phyloP scores from a whole-genome alignment of 1,140 invertebrate species.

The Cephus cinctus region DNA sequence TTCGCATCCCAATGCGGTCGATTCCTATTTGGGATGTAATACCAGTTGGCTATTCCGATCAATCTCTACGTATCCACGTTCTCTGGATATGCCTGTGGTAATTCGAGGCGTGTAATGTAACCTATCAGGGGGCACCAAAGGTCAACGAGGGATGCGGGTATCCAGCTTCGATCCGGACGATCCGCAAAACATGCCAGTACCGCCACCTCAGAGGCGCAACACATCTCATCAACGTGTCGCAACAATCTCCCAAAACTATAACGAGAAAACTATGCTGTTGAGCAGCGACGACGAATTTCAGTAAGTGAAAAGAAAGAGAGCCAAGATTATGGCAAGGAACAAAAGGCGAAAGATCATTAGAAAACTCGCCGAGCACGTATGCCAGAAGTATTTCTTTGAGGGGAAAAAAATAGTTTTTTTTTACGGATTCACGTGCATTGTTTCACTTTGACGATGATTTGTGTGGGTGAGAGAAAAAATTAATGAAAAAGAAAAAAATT shows the following conservation, averaged over 20 bases:
- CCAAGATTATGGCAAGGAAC: conserved; percentile 5
- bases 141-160: conserved; percentile 64
- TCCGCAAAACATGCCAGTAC: conserved; percentile 57
- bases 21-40: too few species aligned
- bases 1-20: too few species aligned
- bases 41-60: too few species aligned
- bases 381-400: not conserved
- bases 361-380: too few species aligned
- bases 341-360: too few species aligned
- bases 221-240: conserved; percentile 67
- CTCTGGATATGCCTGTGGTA: too few species aligned
- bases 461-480: too few species aligned
- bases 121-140: conserved; percentile 62
- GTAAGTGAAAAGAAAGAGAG: conserved; percentile 51
- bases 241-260: conserved; percentile 82
- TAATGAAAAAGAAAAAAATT: not conserved
- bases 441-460: too few species aligned
- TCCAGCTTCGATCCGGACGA: conserved; percentile 70
- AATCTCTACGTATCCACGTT: too few species aligned
- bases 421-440: too few species aligned
- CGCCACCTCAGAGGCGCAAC: conserved; percentile 59
- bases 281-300: conserved; percentile 97
- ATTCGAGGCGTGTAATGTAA: too few species aligned
- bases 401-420: too few species aligned
- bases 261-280: conserved; percentile 93